Conservation (phyloP, 2,888 invertebrate genomes). For the Troides oblongomaculatus region DNA sequence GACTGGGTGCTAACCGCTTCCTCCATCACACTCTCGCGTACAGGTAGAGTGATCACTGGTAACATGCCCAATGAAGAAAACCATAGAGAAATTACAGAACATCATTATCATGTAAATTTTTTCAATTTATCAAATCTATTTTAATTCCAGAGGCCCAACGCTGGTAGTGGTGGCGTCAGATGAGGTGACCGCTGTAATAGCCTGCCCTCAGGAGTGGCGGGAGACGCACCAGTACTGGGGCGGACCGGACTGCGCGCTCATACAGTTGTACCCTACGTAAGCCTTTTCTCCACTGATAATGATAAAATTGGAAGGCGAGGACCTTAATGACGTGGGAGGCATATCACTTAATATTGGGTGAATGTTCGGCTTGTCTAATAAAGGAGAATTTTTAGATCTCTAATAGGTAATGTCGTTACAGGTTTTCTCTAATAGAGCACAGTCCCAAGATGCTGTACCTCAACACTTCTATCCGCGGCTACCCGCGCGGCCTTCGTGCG, state of each 20-base stretch:
- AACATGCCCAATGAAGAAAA: neutral
- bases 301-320: neutral
- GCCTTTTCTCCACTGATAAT: slow-evolving; percentile 34
- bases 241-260: slow-evolving; percentile 86
- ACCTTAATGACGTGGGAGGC: neutral
- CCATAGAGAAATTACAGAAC: neutral
- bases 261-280: slow-evolving; percentile 88
- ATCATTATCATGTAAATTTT: neutral
- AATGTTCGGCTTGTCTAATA: no score
- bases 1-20: slow-evolving; percentile 93
- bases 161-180: slow-evolving; percentile 80
- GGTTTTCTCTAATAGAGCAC: slow-evolving; percentile 58
- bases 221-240: slow-evolving; percentile 93
- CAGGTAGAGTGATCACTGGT: slow-evolving; percentile 49
- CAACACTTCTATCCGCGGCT: slow-evolving; percentile 90
- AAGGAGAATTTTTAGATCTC: no score
- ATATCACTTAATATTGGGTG: no score
- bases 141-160: slow-evolving; percentile 79
- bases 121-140: neutral
- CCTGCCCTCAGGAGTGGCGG: slow-evolving; percentile 90
- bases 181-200: slow-evolving; percentile 87
- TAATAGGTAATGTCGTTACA: slow-evolving; percentile 29
- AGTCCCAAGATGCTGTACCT: slow-evolving; percentile 90
- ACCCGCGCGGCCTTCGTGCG: slow-evolving; percentile 90
- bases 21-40: slow-evolving; percentile 92